A percentile compares a stretch with the other conserved stretches of the same genome.
phyloP scores from a whole-genome alignment of 2,113 vertebrate genomes.

The Oceanites oceanicus region DNA sequence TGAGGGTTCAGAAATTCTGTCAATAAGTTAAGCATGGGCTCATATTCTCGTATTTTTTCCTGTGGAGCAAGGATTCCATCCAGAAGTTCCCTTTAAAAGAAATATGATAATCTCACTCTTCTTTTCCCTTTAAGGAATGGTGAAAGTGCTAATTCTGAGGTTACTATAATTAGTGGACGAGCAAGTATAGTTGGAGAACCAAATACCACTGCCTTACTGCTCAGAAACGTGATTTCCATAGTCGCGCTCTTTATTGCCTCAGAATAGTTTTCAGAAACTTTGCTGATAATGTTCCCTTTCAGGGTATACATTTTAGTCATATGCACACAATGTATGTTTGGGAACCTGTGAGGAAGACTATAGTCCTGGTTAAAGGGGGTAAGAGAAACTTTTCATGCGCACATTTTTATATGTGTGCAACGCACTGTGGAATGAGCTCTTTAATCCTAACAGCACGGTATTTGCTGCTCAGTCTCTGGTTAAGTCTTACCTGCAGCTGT shows the following conservation, averaged over 20 bases:
- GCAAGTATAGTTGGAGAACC: not conserved
- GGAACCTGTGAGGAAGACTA: not conserved
- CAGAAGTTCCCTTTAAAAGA: not conserved
- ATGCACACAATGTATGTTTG: not conserved
- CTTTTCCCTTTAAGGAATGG: not conserved
- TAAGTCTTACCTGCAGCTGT: not conserved
- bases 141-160: not conserved
- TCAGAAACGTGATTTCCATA: not conserved
- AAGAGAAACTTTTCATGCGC: not conserved
- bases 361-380: not conserved
- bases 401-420: accelerated
- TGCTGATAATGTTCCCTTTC: not conserved
- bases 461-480: not conserved
- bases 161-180: not conserved
- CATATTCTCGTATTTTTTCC: accelerated
- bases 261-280: not conserved
- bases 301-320: not conserved
- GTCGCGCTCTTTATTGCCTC: not conserved
- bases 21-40: not conserved
- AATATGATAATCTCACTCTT: not conserved
- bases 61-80: not conserved
- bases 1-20: not conserved
- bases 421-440: not conserved
- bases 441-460: not conserved
- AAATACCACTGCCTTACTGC: not conserved